Evolutionary conservation across 2,888 invertebrate species (phyloP).

Genomic region (Thecocarcelia acutangulata): DNA sequence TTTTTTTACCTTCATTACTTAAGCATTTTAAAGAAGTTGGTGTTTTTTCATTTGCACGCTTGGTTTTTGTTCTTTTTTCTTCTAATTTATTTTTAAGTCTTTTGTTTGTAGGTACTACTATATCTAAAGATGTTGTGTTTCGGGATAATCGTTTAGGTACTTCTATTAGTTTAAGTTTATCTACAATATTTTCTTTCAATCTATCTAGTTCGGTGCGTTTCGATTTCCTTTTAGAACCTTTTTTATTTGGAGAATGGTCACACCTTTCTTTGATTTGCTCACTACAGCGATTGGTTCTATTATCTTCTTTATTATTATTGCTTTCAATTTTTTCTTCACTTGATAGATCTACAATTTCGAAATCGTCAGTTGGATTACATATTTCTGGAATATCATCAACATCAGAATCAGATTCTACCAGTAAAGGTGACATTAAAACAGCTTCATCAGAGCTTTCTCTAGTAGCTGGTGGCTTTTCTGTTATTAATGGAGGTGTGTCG

Average conservation of each 20-base stretch:
- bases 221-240: neutral
- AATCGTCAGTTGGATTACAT: conserved; percentile 38
- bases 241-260: conserved; percentile 1
- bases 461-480: neutral
- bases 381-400: conserved; percentile 60
- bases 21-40: neutral
- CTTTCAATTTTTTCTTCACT: conserved; percentile 43
- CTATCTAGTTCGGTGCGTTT: conserved; percentile 35
- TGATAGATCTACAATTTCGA: conserved; percentile 62
- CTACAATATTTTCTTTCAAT: conserved; percentile 47
- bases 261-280: neutral
- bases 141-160: conserved; percentile 27
- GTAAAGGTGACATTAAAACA: conserved; percentile 78
- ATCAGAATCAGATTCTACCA: conserved; percentile 77
- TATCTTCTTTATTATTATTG: neutral
- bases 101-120: conserved; percentile 8
- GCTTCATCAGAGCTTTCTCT: conserved; percentile 75
- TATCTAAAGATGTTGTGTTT: conserved; percentile 1
- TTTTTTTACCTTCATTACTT: neutral
- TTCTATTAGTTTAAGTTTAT: conserved; percentile 34
- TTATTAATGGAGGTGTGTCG: conserved; percentile 5
- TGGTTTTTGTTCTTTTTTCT: neutral
- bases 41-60: neutral
- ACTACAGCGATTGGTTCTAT: neutral
- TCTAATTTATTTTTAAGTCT: conserved; percentile 17